These are phyloP conservation scores for Maniola jurtina DNA, from an alignment of 1,140 invertebrate genomes.

Conservation along the genomic window DNA sequence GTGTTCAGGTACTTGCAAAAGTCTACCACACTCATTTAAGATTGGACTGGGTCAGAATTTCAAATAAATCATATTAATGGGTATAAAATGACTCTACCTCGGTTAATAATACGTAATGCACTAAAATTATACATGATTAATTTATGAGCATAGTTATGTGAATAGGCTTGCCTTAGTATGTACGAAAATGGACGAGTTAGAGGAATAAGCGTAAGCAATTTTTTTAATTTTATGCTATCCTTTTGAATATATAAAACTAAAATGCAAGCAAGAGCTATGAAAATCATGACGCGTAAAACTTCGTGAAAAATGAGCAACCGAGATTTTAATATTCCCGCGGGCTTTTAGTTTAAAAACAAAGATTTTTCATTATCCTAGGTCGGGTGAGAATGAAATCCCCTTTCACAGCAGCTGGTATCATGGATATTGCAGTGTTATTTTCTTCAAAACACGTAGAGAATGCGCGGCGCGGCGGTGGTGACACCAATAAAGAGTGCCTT, in stretches of 20 bases:
- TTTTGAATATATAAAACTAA: slow-evolving; percentile 7
- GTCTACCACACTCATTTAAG: too few relatives aligned
- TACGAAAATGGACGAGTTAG: too few relatives aligned
- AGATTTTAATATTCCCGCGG: slow-evolving; percentile 18
- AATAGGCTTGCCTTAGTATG: too few relatives aligned
- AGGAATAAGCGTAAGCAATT: too few relatives aligned
- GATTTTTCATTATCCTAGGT: slow-evolving; percentile 25
- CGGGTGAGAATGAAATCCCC: slow-evolving; percentile 12
- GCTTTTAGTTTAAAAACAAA: slow-evolving; percentile 21
- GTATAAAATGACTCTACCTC: too few relatives aligned
- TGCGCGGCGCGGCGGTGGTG: background rate
- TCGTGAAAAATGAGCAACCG: slow-evolving; percentile 19
- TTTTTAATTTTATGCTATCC: slow-evolving; percentile 17
- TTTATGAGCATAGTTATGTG: too few relatives aligned
- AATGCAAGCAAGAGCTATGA: slow-evolving; percentile 17
- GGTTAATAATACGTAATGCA: too few relatives aligned
- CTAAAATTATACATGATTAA: too few relatives aligned
- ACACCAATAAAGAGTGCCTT: background rate
- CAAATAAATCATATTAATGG: too few relatives aligned
- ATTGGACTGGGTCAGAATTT: too few relatives aligned
- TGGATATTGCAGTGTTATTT: slow-evolving; percentile 17
- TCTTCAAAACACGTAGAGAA: slow-evolving; percentile 8
- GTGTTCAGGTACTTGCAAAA: too few relatives aligned
- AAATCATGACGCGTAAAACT: slow-evolving; percentile 16
- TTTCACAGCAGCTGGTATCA: slow-evolving; percentile 7